These are phyloP conservation scores for Araneus ventricosus DNA, from an alignment of 1,140 invertebrate genomes.

Conservation along the genomic window DNA sequence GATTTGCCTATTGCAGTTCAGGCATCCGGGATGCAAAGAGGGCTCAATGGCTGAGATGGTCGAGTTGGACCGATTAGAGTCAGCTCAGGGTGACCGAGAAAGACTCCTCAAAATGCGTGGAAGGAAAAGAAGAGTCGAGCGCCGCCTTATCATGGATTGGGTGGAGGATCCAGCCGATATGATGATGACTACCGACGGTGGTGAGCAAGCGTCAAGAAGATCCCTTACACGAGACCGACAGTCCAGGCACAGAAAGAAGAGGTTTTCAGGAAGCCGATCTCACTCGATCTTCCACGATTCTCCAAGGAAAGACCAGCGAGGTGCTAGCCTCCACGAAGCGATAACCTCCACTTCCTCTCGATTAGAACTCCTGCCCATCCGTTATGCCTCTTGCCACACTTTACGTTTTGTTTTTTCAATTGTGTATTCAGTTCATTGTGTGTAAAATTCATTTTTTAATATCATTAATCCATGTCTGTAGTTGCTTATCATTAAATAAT, in stretches of 20 bases:
- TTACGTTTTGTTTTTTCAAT: not conserved
- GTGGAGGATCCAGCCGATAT: slow-evolving; percentile 71
- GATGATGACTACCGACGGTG: slow-evolving; percentile 74
- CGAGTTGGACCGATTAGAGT: slow-evolving; percentile 81
- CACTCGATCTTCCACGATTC: slow-evolving; percentile 64
- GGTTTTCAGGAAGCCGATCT: slow-evolving; percentile 72
- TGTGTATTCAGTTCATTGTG: slow-evolving; percentile 11
- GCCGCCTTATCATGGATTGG: slow-evolving; percentile 69
- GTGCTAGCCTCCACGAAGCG: slow-evolving; percentile 60
- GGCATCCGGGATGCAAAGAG: slow-evolving; percentile 83
- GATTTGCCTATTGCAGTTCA: slow-evolving; percentile 83
- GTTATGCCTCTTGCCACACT: not conserved
- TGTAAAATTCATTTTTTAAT: slow-evolving; percentile 30
- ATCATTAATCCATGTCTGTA: slow-evolving; percentile 39
- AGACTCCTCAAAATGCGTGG: slow-evolving; percentile 78
- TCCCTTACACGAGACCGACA: slow-evolving; percentile 72
- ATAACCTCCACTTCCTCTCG: slow-evolving; percentile 13
- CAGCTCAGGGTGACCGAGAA: slow-evolving; percentile 83
- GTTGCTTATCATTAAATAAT: slow-evolving; percentile 31
- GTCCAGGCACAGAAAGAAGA: slow-evolving; percentile 63
- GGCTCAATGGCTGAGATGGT: slow-evolving; percentile 81
- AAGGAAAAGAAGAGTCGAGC: slow-evolving; percentile 73
- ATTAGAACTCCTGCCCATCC: not conserved
- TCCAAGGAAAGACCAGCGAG: slow-evolving; percentile 68
- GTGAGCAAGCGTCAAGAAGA: slow-evolving; percentile 41